phyloP scores from a whole-genome alignment of 2,797 vertebrate species.

The Buphagus erythrorhynchus region DNA sequence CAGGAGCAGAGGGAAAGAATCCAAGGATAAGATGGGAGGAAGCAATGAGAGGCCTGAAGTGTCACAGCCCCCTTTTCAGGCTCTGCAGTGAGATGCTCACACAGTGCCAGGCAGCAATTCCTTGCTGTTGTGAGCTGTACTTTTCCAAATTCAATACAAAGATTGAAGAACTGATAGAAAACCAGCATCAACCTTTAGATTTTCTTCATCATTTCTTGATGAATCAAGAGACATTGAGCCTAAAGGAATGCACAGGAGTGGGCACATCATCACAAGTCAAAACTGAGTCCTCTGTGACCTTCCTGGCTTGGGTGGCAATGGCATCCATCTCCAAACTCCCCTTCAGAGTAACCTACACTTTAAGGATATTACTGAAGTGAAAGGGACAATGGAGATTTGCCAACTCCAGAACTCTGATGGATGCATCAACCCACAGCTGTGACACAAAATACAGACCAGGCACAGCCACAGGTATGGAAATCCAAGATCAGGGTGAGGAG shows the following conservation, averaged over 20 bases:
- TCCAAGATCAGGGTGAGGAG: background rate
- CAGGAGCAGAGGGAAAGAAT: background rate
- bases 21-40: fast-evolving
- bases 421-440: too few species aligned
- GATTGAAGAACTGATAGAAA: background rate
- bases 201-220: background rate
- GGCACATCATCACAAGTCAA: background rate
- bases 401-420: background rate
- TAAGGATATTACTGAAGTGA: fast-evolving
- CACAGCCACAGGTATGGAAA: background rate
- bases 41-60: background rate
- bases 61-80: background rate
- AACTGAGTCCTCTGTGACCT: background rate
- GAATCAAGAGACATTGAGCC: background rate
- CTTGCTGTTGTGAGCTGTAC: background rate
- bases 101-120: background rate
- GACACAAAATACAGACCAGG: background rate
- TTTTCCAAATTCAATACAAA: background rate
- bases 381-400: background rate
- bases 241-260: background rate
- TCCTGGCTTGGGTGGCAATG: background rate
- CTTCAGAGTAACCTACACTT: background rate
- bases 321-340: background rate
- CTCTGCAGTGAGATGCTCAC: background rate
- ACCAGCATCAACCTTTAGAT: fast-evolving